These are phyloP conservation scores for Coelopa frigida DNA, from an alignment of 1,140 invertebrate genomes.

Conservation along the genomic window DNA sequence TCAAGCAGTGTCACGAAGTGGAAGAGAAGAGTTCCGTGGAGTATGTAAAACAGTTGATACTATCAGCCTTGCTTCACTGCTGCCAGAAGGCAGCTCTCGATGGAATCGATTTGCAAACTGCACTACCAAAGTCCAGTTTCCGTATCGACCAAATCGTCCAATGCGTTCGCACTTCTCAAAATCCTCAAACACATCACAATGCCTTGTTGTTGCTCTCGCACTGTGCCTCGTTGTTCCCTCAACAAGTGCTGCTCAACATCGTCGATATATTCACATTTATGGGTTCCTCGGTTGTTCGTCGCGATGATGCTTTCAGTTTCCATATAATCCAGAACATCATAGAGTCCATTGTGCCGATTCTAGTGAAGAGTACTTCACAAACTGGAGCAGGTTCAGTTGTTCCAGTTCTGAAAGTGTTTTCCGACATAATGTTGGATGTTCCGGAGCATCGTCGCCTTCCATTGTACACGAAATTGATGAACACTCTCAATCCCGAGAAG, in stretches of 20 bases:
- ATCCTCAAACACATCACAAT: conserved; percentile 91
- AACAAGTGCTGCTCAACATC: conserved; percentile 80
- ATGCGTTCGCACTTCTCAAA: conserved; percentile 80
- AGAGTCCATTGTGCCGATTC: conserved; percentile 80
- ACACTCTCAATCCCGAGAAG: conserved; percentile 59
- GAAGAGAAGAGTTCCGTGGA: conserved; percentile 79
- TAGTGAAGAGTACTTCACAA: conserved; percentile 51
- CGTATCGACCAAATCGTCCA: conserved; percentile 79
- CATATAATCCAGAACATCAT: conserved; percentile 87
- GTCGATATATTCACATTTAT: conserved; percentile 96
- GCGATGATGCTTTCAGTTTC: conserved; percentile 90
- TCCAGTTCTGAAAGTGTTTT: conserved; percentile 78
- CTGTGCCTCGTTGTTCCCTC: conserved; percentile 65
- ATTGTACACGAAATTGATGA: conserved; percentile 71
- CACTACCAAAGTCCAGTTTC: conserved; percentile 52
- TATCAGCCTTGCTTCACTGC: conserved; percentile 69
- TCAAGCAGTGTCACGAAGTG: conserved; percentile 70
- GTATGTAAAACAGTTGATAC: conserved; percentile 79
- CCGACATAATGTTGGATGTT: conserved; percentile 80
- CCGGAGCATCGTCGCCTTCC: conserved; percentile 77
- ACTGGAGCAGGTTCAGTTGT: conserved; percentile 46
- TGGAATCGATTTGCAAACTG: conserved; percentile 43
- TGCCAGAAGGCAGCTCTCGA: conserved; percentile 53
- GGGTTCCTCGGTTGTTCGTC: conserved; percentile 79
- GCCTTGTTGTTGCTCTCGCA: conserved; percentile 74